Percentiles rank a stretch among this genome's conserved stretches.
Evolutionary conservation across 2,113 vertebrate genomes (phyloP).

Genomic region (Passerina amoena): DNA sequence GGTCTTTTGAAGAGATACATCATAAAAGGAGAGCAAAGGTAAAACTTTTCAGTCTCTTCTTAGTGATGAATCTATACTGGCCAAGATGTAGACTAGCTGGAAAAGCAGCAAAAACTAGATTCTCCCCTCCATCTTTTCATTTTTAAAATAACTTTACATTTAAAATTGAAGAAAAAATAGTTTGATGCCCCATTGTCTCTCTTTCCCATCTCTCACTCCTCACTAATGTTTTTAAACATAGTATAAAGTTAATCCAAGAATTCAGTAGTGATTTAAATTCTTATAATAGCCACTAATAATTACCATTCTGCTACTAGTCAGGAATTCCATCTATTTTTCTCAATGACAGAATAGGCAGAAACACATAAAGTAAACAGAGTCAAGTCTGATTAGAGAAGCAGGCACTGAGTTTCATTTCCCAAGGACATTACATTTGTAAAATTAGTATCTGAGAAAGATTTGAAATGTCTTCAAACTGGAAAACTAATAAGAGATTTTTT

Average conservation of each 20-base stretch:
- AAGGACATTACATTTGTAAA: slow-evolving; percentile 24
- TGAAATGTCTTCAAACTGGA: background rate
- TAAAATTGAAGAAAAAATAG: background rate
- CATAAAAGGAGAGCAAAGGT: background rate
- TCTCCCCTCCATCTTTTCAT: background rate
- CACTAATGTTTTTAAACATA: background rate
- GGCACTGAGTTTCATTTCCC: background rate
- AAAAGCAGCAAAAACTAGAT: slow-evolving; percentile 8
- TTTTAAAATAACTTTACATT: background rate
- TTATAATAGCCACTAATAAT: background rate
- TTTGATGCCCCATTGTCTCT: background rate
- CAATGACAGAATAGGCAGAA: background rate
- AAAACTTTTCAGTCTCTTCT: background rate
- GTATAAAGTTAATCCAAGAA: background rate
- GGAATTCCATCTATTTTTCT: slow-evolving; percentile 7
- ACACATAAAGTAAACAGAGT: slow-evolving; percentile 13
- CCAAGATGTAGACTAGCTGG: background rate
- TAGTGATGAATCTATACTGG: background rate
- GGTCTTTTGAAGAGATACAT: background rate
- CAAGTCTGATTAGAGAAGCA: background rate
- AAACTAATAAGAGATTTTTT: background rate
- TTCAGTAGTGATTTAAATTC: background rate
- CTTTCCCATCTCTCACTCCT: background rate
- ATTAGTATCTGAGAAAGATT: slow-evolving; percentile 24
- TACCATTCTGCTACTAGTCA: background rate